phyloP scores from a whole-genome alignment of 2,113 vertebrate genomes.

The Hystrix cristata region DNA sequence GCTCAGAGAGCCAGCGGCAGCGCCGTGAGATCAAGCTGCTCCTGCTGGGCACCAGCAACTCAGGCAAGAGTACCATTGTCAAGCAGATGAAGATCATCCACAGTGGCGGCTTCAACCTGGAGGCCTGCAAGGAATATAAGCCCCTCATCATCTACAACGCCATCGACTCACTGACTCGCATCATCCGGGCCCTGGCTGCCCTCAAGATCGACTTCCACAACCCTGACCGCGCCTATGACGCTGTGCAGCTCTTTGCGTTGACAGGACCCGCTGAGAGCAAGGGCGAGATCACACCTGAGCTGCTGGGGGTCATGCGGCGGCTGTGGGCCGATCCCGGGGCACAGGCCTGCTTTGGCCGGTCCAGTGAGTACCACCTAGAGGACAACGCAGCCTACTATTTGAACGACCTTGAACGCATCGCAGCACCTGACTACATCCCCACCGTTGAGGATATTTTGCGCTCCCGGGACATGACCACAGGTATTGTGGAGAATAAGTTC shows the following conservation, averaged over 20 bases:
- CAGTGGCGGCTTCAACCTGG: constrained; percentile 98
- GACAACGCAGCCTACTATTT: constrained; percentile 99
- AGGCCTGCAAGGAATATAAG: constrained; percentile 99
- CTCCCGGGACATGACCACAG: constrained; percentile 99
- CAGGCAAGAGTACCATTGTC: constrained; percentile 99
- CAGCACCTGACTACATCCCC: constrained; percentile 96
- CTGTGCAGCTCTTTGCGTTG: constrained; percentile 98
- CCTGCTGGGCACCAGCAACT: constrained; percentile 98
- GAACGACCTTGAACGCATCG: constrained; percentile 98
- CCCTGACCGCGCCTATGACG: constrained; percentile 97
- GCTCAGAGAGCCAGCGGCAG: constrained; percentile 98
- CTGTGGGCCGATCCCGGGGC: constrained; percentile 97
- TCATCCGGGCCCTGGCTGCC: constrained; percentile 96
- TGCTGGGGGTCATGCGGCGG: constrained; percentile 97
- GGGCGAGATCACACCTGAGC: constrained; percentile 97
- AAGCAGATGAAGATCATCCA: constrained; percentile 99
- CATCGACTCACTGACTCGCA: constrained; percentile 99
- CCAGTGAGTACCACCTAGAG: constrained; percentile 99
- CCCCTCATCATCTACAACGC: constrained; percentile 99
- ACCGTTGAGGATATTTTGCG: constrained; percentile 99
- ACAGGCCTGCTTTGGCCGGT: constrained; percentile 98
- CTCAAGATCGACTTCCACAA: constrained; percentile 99
- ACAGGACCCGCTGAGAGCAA: constrained; percentile 98
- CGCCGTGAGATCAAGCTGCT: constrained; percentile 98
- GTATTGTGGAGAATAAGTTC: constrained; percentile 99